Evolutionary conservation across 2,888 invertebrate species (phyloP), one percentile per base, ranked within the genome.

Genomic region (Agrotis ipsilon): DNA sequence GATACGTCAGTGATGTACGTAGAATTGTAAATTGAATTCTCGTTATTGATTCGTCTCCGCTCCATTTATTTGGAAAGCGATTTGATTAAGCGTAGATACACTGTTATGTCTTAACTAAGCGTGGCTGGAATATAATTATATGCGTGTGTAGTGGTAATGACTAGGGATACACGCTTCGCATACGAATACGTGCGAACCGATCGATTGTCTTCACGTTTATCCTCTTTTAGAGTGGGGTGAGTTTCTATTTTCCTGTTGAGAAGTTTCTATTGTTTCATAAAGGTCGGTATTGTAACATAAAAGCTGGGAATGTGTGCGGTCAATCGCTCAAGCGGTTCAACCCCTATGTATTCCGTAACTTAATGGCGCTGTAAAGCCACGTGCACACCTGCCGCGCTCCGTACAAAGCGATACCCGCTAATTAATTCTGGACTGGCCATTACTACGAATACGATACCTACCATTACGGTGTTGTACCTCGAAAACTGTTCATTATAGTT

Each of bases 1-100:
- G 95, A 95, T 95, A 95, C 93, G 94, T 94, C 93, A 92, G 90
- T 94, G 93, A 93, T 95, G 94, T 94, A 95, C 93, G 92, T 90
- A 91, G 93, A 94, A 93, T 92, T 93, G 93, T 94, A 94, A 95
- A 96, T 95, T 95, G 94, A 95, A 95, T 95, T 93, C 91, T 86
- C 91, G 91, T 91, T 94, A 94, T 94, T 93, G 92, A 94, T 95
- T 94, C 90, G 91, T 93, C 92, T 91, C 88, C 91, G 93, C 92
- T 92, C 91, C 92, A 94, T 94, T 95, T 94, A 92, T 94, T 93
- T 88, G 89, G 88, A 91, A 92, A 93, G 92, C 92, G 90, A 93
- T 93, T 95, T 93, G 93, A 94, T 93, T 93, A 93, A 92, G 89
- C 88, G 87, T 87, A 87, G 88, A 88, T 88, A 90, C 90, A 90